Evolutionary conservation across 1,140 invertebrate genomes (phyloP).

Genomic region (Caenorhabditis brenneri): DNA sequence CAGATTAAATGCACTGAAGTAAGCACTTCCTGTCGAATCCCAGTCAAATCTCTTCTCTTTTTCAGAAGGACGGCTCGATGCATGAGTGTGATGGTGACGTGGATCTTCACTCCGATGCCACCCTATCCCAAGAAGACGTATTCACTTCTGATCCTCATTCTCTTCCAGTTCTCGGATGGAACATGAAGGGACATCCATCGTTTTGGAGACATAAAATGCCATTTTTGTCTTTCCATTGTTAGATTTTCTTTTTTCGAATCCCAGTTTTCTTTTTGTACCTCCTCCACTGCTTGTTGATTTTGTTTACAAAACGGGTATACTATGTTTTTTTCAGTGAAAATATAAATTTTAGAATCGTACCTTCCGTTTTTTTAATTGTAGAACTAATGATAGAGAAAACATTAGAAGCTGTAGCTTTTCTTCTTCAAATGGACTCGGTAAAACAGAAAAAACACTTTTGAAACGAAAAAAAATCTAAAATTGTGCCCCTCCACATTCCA

Average conservation of each 20-base stretch:
- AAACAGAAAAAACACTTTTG: no score
- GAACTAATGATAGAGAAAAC: no score
- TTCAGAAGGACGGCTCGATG: constrained; percentile 60
- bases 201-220: constrained; percentile 67
- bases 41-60: not conserved
- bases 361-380: not conserved
- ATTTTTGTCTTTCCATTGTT: constrained; percentile 63
- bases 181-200: constrained; percentile 68
- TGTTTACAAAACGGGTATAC: constrained; percentile 18
- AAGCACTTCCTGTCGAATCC: not conserved
- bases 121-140: constrained; percentile 62
- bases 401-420: no score
- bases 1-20: constrained; percentile 62
- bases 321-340: not conserved
- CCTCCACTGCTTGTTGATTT: constrained; percentile 20
- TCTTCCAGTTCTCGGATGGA: constrained; percentile 65
- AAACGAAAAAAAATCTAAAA: no score
- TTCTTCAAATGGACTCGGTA: no score
- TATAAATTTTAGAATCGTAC: no score
- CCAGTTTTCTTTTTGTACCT: not conserved
- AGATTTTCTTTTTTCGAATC: constrained; percentile 1
- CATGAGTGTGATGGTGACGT: constrained; percentile 61
- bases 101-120: constrained; percentile 58
- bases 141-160: constrained; percentile 65
- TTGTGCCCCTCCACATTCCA: no score